A percentile compares a stretch with the other conserved stretches of the same genome.
Conservation (phyloP, 2,797 vertebrate genomes). For the Heteromormyrus szaboi region DNA sequence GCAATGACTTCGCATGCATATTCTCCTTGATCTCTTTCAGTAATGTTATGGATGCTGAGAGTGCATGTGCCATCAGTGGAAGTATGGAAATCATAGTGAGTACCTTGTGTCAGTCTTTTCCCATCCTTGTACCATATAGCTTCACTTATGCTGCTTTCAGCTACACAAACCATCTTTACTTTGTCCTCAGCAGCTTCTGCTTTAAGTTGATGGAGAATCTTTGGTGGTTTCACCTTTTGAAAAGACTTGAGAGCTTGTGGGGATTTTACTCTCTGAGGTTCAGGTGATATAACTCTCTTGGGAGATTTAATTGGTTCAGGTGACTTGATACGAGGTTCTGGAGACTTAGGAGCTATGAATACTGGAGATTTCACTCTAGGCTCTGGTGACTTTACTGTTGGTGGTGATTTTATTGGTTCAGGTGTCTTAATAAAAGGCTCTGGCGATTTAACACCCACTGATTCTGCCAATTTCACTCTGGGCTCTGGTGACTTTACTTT, state of each 20-base stretch:
- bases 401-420: constrained; percentile 62
- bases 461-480: constrained; percentile 64
- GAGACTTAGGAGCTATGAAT: constrained; percentile 59
- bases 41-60: constrained; percentile 78
- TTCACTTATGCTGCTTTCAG: constrained; percentile 81
- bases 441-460: constrained; percentile 48
- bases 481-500: constrained; percentile 67
- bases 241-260: constrained; percentile 65
- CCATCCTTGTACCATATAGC: constrained; percentile 84
- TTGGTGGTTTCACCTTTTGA: constrained; percentile 62
- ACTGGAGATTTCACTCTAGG: constrained; percentile 45
- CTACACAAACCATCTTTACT: constrained; percentile 77
- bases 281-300: constrained; percentile 57
- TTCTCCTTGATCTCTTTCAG: constrained; percentile 84
- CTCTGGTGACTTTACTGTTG: constrained; percentile 73
- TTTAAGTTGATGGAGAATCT: constrained; percentile 69
- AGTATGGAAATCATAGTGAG: constrained; percentile 76
- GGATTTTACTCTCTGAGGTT: constrained; percentile 79
- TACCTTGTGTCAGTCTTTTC: constrained; percentile 80
- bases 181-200: constrained; percentile 72
- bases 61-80: constrained; percentile 83
- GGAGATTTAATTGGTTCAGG: constrained; percentile 52
- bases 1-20: constrained; percentile 86
- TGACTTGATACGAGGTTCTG: constrained; percentile 68
- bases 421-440: constrained; percentile 43